A percentile compares a stretch with the other conserved stretches of the same genome.
Evolutionary conservation across 35 echinoderm and acorn worm genomes (phyloP).

Genomic region (Ophiothrix spiculata): DNA sequence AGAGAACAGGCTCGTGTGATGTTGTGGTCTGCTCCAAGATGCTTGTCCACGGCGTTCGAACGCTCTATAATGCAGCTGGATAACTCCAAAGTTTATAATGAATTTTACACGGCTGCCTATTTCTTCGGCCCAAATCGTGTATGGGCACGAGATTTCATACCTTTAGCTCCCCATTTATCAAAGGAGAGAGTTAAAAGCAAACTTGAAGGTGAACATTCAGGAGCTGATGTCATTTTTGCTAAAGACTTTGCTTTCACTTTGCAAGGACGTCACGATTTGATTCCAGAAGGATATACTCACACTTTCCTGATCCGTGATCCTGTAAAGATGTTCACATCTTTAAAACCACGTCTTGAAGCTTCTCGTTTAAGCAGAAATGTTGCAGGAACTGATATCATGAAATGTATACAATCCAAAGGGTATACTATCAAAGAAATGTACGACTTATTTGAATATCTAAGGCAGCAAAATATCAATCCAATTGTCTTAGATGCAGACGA

Average conservation of each 20-base stretch:
- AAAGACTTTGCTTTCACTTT: slow-evolving; percentile 41
- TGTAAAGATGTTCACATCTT: slow-evolving; percentile 40
- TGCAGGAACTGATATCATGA: slow-evolving; percentile 1
- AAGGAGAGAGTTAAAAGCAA: slow-evolving; percentile 22
- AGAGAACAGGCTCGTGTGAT: slow-evolving; percentile 8
- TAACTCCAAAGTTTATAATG: slow-evolving; percentile 29
- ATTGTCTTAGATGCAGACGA: slow-evolving; percentile 76
- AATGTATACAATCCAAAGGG: slow-evolving; percentile 7
- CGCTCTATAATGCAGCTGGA: slow-evolving; percentile 37
- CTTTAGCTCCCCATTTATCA: slow-evolving; percentile 18
- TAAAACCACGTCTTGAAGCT: slow-evolving; percentile 22
- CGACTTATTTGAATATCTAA: slow-evolving; percentile 47
- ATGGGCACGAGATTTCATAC: not conserved
- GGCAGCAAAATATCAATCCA: slow-evolving; percentile 37
- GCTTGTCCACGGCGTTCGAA: slow-evolving; percentile 38
- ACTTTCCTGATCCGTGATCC: slow-evolving; percentile 55
- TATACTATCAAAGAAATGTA: slow-evolving; percentile 39
- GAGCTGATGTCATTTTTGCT: slow-evolving; percentile 18
- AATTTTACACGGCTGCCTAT: slow-evolving; percentile 33
- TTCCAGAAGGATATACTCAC: slow-evolving; percentile 35
- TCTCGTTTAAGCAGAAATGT: slow-evolving; percentile 10
- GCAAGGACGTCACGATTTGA: slow-evolving; percentile 27
- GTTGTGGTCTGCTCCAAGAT: slow-evolving; percentile 53
- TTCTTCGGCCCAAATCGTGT: slow-evolving; percentile 30
- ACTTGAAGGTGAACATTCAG: not conserved